These are phyloP conservation scores for Drosophila demipolita DNA, from an alignment of 2,888 invertebrate species.

Conservation along the genomic window DNA sequence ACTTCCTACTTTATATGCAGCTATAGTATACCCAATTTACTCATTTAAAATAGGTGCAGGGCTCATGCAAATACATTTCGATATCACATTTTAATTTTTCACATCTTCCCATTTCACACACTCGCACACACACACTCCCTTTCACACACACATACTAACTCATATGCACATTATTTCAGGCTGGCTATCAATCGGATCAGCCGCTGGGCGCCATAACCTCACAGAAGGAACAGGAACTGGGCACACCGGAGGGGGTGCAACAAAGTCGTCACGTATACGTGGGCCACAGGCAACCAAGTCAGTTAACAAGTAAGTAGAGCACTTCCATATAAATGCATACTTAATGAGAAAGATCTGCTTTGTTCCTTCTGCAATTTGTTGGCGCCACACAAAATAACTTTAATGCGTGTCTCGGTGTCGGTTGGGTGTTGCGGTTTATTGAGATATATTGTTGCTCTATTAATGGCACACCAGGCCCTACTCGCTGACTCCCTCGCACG, in stretches of 20 bases:
- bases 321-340: background rate
- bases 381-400: slow-evolving; percentile 48
- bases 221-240: slow-evolving; percentile 77
- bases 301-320: slow-evolving; percentile 50
- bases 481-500: slow-evolving; percentile 24
- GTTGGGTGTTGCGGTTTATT: background rate
- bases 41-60: background rate
- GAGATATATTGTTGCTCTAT: slow-evolving; percentile 4
- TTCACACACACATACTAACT: slow-evolving; percentile 1
- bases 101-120: slow-evolving; percentile 14
- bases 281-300: slow-evolving; percentile 14
- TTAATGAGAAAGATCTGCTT: background rate
- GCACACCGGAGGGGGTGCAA: slow-evolving; percentile 74
- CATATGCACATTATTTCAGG: slow-evolving; percentile 57
- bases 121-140: slow-evolving; percentile 1
- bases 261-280: slow-evolving; percentile 16
- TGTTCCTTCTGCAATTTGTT: slow-evolving; percentile 8
- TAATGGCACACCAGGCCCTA: slow-evolving; percentile 36
- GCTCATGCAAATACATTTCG: background rate
- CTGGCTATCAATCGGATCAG: slow-evolving; percentile 77
- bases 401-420: slow-evolving; percentile 1
- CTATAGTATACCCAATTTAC: background rate
- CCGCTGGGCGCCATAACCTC: slow-evolving; percentile 73
- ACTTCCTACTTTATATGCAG: background rate
- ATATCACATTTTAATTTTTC: slow-evolving; percentile 40